A percentile compares a stretch with the other conserved stretches of the same genome.
Conservation (phyloP, 2,797 vertebrate genomes). For the Setipinna tenuifilis region DNA sequence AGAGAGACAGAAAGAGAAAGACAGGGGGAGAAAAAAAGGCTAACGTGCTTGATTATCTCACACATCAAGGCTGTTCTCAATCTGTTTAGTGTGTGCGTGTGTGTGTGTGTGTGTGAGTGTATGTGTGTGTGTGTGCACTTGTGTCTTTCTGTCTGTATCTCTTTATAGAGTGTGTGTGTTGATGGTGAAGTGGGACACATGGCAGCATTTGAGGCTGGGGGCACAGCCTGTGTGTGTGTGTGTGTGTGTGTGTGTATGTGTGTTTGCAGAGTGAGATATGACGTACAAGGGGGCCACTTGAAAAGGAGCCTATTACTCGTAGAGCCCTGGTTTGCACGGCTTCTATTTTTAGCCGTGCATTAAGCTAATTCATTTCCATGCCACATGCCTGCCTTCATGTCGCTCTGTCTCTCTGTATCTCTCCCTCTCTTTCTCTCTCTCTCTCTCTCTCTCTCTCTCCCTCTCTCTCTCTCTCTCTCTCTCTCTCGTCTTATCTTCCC, state of each 20-base stretch:
- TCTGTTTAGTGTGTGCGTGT: background rate
- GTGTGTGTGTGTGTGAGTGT: conserved; percentile 6
- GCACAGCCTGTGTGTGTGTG: background rate
- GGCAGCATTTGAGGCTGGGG: background rate
- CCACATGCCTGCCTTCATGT: conserved; percentile 65
- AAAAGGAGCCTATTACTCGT: conserved; percentile 54
- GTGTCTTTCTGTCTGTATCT: background rate
- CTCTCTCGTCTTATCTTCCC: background rate
- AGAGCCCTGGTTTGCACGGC: conserved; percentile 48
- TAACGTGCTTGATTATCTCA: background rate
- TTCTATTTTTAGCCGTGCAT: conserved; percentile 70
- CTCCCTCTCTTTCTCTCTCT: conserved; percentile 27
- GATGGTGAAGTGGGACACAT: background rate
- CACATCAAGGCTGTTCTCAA: background rate
- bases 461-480: conserved; percentile 34
- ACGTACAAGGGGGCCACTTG: conserved; percentile 42
- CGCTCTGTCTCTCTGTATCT: conserved; percentile 42
- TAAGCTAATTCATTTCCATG: conserved; percentile 72
- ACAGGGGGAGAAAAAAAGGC: background rate
- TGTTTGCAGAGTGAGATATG: background rate
- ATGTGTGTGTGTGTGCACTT: conserved; percentile 5
- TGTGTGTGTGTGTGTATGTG: background rate
- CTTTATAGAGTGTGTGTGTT: background rate
- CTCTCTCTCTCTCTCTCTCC: conserved; percentile 37
- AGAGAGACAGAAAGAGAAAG: background rate